Evolutionary conservation across 2,888 invertebrate species (phyloP), one percentile per base, ranked within the genome.

Genomic region (Iphiclides podalirius): DNA sequence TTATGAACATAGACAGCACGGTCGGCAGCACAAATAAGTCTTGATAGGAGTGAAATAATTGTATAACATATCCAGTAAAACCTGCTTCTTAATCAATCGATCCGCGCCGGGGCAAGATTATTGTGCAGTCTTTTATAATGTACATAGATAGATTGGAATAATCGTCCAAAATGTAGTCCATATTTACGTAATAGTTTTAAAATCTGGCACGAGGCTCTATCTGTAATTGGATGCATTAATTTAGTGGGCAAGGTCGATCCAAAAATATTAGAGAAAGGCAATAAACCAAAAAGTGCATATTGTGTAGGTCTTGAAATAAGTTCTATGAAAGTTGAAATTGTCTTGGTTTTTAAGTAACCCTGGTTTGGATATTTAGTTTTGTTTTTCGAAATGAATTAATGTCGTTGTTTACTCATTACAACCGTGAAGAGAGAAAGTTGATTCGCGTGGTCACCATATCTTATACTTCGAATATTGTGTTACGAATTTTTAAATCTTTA

Each of bases 161-260:
- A 37, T 48, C 40, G 52, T 46, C 47, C 52, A 58, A 66, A 67
- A 70, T 66, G 67, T 71, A 66, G 67, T 64, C 58, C 55, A 64
- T 62, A 60, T 77, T 82, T 80, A 79, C 80, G 82, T 79, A 81
- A 81, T 70, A 54, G 53, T 60, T 31, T 31, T 67, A 68, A 71
- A 67, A 75, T 66, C 66, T 75, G 60, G 81, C 72, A 72, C 79
- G 79, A 79, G 83, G 79, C 72, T 77, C 66, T 64, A 52, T 70
- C 67, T 67, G 69, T 72, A 78, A 75, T 72, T 70, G 67, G 59
- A 64, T 67, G 57, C 59, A 64, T 70, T 73, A 75, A 74, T 74
- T 73, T 65, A 67, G 54, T 62, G 57, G 52, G 58, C 79, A 79
- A 84, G 84, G 84, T 67, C 75, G 63, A 58, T 65, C 61, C 59